A percentile compares a stretch with the other conserved stretches of the same genome.
These are phyloP conservation scores for Lacerta bilineata DNA, from an alignment of 2,797 vertebrate genomes.

Conservation along the genomic window DNA sequence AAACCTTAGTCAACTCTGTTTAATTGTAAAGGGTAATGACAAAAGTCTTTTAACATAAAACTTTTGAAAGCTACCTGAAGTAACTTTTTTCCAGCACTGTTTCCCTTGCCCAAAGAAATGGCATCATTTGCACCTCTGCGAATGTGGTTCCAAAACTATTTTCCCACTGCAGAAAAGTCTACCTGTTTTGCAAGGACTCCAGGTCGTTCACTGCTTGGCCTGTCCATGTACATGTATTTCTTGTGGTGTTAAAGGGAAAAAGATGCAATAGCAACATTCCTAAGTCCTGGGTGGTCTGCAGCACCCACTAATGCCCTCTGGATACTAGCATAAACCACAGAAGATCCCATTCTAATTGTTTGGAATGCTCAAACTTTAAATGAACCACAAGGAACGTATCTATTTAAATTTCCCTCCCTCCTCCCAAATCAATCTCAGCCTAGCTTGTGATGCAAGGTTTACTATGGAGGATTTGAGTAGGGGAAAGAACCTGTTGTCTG, in stretches of 20 bases:
- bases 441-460: too few relatives aligned
- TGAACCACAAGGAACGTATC: background rate
- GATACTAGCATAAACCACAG: background rate
- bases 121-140: background rate
- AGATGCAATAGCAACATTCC: background rate
- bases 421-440: too few relatives aligned
- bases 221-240: background rate
- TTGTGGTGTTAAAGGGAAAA: background rate
- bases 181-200: background rate
- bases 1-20: constrained; percentile 23
- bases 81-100: background rate
- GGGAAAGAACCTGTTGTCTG: too few relatives aligned
- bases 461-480: too few relatives aligned
- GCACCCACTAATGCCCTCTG: background rate
- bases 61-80: background rate
- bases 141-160: background rate
- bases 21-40: constrained; percentile 20
- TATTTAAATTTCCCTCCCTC: background rate
- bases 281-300: background rate
- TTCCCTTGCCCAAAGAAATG: constrained; percentile 7
- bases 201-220: background rate
- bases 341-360: background rate
- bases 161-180: too few relatives aligned
- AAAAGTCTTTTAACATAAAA: constrained; percentile 22
- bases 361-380: background rate